Conservation (phyloP, 2,888 invertebrate species). For the Xanthorhoe designata region DNA sequence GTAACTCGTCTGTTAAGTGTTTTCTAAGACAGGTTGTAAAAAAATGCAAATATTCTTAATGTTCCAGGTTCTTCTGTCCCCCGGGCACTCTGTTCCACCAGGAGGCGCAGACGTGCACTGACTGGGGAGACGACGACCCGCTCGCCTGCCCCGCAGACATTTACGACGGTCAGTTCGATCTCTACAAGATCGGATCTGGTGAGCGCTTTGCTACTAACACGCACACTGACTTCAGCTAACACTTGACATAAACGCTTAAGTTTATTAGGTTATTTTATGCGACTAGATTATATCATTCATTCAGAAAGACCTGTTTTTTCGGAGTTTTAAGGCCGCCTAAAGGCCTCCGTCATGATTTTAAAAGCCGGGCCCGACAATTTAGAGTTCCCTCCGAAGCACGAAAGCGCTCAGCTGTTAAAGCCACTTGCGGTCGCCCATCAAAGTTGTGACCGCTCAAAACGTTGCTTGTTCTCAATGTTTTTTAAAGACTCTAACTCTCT, state of each 20-base stretch:
- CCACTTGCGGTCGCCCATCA: no score
- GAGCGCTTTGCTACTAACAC: constrained; percentile 79
- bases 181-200: constrained; percentile 93
- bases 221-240: background rate
- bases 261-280: background rate
- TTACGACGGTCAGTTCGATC: constrained; percentile 94
- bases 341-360: no score
- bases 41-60: background rate
- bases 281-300: no score
- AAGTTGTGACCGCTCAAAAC: no score
- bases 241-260: background rate
- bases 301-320: no score
- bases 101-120: constrained; percentile 96
- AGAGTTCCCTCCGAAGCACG: no score
- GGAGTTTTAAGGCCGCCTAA: no score
- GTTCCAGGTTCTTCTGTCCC: constrained; percentile 90
- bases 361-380: no score
- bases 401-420: no score
- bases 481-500: no score
- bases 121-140: constrained; percentile 91
- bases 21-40: background rate
- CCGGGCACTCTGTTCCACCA: constrained; percentile 96
- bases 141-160: constrained; percentile 94
- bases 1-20: background rate
- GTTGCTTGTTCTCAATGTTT: no score